Percentiles rank a stretch among this genome's conserved stretches.
These are phyloP conservation scores for Philereme vetulata DNA, from an alignment of 2,888 invertebrate species.

Conservation along the genomic window DNA sequence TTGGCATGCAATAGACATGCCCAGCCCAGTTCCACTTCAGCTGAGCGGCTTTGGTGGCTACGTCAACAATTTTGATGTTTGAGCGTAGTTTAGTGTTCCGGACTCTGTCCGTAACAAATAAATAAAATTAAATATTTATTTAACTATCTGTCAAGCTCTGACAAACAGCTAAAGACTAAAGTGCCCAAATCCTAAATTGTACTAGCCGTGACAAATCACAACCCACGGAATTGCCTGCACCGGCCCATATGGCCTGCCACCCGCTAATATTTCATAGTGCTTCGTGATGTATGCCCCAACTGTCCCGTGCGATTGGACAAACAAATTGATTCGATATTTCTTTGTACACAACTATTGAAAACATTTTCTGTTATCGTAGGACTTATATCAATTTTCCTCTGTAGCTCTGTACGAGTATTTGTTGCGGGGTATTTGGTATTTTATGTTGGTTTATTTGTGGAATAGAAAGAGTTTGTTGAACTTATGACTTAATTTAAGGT, in stretches of 20 bases:
- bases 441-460: neutral
- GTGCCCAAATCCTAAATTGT: slow-evolving; percentile 14
- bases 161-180: neutral
- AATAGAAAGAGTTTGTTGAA: too few relatives aligned
- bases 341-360: slow-evolving; percentile 48
- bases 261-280: slow-evolving; percentile 62
- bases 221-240: slow-evolving; percentile 15
- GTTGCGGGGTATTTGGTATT: slow-evolving; percentile 2
- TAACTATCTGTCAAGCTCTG: too few relatives aligned
- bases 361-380: slow-evolving; percentile 39
- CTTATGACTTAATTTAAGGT: too few relatives aligned
- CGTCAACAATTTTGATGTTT: too few relatives aligned
- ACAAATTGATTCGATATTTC: slow-evolving; percentile 66
- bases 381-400: slow-evolving; percentile 35
- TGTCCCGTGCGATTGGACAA: slow-evolving; percentile 58
- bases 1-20: too few relatives aligned
- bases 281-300: slow-evolving; percentile 58
- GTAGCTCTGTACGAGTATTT: too few relatives aligned
- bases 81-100: too few relatives aligned
- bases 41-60: too few relatives aligned
- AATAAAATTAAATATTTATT: too few relatives aligned
- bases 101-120: too few relatives aligned
- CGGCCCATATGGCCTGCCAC: slow-evolving; percentile 30
- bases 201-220: slow-evolving; percentile 22
- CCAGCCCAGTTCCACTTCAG: too few relatives aligned